Evolutionary conservation across 2,113 vertebrate genomes (phyloP), one percentile per base, ranked within the genome.

Genomic region (Polypterus bichir): DNA sequence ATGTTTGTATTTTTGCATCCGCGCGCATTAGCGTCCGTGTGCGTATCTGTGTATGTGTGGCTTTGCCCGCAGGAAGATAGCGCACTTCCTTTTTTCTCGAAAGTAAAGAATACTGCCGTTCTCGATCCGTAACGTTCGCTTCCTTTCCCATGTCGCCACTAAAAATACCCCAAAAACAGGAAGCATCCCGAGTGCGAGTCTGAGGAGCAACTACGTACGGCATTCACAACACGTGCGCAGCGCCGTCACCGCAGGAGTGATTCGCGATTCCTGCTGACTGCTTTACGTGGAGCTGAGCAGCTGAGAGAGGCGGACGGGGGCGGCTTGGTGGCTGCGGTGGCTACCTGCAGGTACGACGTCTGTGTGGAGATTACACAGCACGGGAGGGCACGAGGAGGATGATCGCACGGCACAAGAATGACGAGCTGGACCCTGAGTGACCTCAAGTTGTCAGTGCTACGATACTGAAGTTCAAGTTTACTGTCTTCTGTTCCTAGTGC

Each of bases 121-220:
- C 59, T 69, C 69, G 60, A 70, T 27, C 27, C 27, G 69, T 70
- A 73, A 61, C 46, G 59, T 60, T 62, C 60, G 70, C 69, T 74
- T 77, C 76, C 76, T 69, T 74, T 75, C 69, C 70, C 73, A 75
- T 73, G 66, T 71, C 64, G 71, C 57, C 53, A 53, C 72, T 74
- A 73, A 67, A 75, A 71, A 77, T 75, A 74, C 54, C 27, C n/a
- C 5, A 51, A 71, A 71, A 77, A 77, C 76, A 77, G 76, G 76
- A 77, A 69, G 68, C 62, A 48, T 62, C 47, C 59, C 54, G 57
- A 62, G 65, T 62, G 58, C 66, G 48, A 66, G 65, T 52, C 27
- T 27, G 27, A 27, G 27, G 27, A 27, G 27, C 27, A 27, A 27
- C 27, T 27, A 27, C 27, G 27, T 27, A 27, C 27, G 27, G 27